Base-by-base conservation (phyloP, 2,797 vertebrate species). In the Anguilla marmorata region DNA sequence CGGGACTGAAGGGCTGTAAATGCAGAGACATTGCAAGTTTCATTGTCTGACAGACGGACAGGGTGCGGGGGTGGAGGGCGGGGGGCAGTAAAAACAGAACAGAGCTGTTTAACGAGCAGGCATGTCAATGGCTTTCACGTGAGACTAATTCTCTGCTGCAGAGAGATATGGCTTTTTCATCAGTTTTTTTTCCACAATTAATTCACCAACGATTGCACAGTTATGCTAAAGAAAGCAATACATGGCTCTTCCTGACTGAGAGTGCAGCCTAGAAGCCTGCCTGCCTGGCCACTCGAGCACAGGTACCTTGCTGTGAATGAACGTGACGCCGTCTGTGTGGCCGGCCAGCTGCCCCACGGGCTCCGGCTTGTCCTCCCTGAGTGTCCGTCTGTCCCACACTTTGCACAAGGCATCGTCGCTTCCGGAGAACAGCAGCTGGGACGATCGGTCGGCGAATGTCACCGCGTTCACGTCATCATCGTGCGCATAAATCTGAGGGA, bases 381-480 rank as follows among this genome's bases (percentile, higher is more conserved):
- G 96, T 19, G 96, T 98, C 50, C 98, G 96, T 88, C 98, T 96
- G 94, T 99, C 98, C 98, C 98, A 98, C 88, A 98, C 97, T 91
- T 98, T 98, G 93, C 97, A 98, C 86, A 99, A 93, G 2, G 98
- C 98, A 33, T 99, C 98, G 1, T 98, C 98, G 1, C 97, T 98
- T 87, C 97, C 98, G 0, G 98, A 98, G 92, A 98, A 98, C 24
- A 99, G 95, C 91, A 99, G 97, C 90, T 99, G 98, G 87, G 97
- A 98, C 8, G 98, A 98, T 91, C 93, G 91, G 91, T 99, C 98
- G 0, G 97, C 97, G 60, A 98, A 98, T 12, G 97, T 96, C 90
- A 99, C 97, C 0, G 98, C 96, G 48, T 99, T 99, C 91, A 99
- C 97, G 19, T 99, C 97, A 76, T 99, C 98, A 90, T 99, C 98